Evolutionary conservation across 2,888 invertebrate species (phyloP).

Genomic region (Thereva unica): DNA sequence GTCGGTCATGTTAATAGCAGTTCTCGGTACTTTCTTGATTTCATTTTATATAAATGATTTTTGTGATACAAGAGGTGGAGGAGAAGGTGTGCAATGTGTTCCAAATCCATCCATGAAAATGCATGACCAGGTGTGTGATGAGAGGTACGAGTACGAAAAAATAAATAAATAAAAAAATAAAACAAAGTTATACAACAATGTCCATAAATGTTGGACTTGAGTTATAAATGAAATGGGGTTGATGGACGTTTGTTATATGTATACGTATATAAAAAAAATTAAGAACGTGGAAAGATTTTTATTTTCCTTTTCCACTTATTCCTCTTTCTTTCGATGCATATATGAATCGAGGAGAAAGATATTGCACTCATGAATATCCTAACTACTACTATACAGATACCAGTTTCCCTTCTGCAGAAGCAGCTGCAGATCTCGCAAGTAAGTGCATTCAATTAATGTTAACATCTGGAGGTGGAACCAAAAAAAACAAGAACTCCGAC

Average conservation of each 20-base stretch:
- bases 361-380: conserved; percentile 28
- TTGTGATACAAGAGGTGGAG: conserved; percentile 6
- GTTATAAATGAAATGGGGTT: conserved; percentile 31
- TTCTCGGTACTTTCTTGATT: conserved; percentile 10
- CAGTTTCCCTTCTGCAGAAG: conserved; percentile 31
- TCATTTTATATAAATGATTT: conserved; percentile 15
- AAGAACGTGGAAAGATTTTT: too few relatives aligned
- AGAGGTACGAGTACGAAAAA: conserved; percentile 25
- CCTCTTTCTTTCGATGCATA: too few relatives aligned
- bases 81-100: conserved; percentile 28
- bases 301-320: too few relatives aligned
- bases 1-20: conserved; percentile 9
- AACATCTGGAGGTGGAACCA: conserved; percentile 18
- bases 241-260: conserved; percentile 18
- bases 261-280: too few relatives aligned
- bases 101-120: conserved; percentile 18
- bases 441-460: conserved; percentile 30
- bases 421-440: conserved; percentile 30
- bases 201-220: conserved; percentile 21
- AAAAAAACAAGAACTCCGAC: too few relatives aligned
- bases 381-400: conserved; percentile 22
- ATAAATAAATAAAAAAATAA: conserved; percentile 15
- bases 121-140: conserved; percentile 36
- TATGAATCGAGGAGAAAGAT: conserved; percentile 1
- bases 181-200: conserved; percentile 5